Base-by-base conservation (phyloP, 1,140 invertebrate genomes). In the Aphaenogaster ashmeadi region DNA sequence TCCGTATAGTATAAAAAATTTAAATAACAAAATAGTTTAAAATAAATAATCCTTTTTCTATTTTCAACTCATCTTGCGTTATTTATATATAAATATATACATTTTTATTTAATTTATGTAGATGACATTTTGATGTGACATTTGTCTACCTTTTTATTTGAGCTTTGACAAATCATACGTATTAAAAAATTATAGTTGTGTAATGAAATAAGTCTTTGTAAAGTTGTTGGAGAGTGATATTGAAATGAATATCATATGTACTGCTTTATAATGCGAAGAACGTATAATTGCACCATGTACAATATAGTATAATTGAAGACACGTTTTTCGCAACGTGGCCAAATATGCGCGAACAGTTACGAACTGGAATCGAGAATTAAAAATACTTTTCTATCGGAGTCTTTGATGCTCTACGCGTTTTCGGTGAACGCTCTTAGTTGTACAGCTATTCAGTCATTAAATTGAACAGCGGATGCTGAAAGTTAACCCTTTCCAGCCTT, bases 341-440 rank as follows among this genome's bases (percentile, higher is more conserved):
- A 36, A 69, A 69, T 50, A 33, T 60, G 15, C 33, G 54, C 58
- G 27, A 88, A 88, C 9, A 41, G 6, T 44, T 75, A 77, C 21
- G 27, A 54, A 81, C 36, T 90, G 79, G 79, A 90, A 90, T 91
- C 58, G 62, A 54, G 11, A 86, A 83, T 74, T 88, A 86, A 78
- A 86, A 90, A 83, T 86, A 90, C 79, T 90, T 86, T 62, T 50
- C 54, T 52, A 75, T 83, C n/a, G 21, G 47, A 86, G 75, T 88
- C 72, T 41, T 71, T 71, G 33, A 83, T n/a, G n/a, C 47, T 67
- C 52, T 87, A 47, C 8, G 27, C 33, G 69, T 72, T 58, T 44
- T n/a, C 9, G 15, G 21, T 41, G 18, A 74, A 81, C 50, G 44
- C 44, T 69, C 27, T 75, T 79, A 86, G 15, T 52, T 78, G 56